Base-by-base conservation (phyloP, 1,140 invertebrate species). In the Drosophila ficusphila region DNA sequence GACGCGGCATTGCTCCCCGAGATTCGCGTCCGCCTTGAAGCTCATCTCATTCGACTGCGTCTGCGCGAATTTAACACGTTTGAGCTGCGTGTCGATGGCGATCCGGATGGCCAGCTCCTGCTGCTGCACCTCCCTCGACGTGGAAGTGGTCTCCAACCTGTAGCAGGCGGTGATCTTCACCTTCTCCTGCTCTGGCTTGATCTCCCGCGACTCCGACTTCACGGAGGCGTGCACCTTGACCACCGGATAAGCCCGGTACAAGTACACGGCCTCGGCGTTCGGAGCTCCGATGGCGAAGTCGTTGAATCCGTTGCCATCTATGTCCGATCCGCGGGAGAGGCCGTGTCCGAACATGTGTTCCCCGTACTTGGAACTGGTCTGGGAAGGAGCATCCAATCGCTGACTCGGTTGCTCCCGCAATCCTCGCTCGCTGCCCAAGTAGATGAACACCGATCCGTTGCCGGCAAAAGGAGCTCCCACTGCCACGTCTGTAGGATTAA, bases 391-490 rank as follows among this genome's bases (percentile, higher is more conserved):
- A 78, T 73, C 71, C 31, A 91, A 33, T 5, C 78, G 91, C 79
- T 95, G 94, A 41, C 93, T 92, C 12, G 90, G 91, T 36, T 92
- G 91, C 9, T 81, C 81, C 6, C 86, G 89, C 11, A 94, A 49
- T 8, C 95, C 95, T 8, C 93, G 89, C 16, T 89, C 88, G 25
- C 93, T 85, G 1, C 95, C 94, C 69, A 92, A 92, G 61, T 94
- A 95, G 56, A 96, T 93, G 56, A 95, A 95, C 6, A 96, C 93
- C 0, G 93, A 93, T 4, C 95, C 95, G 44, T 93, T 89, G 4
- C 79, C 90, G 68, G 95, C 94, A 89, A 94, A 95, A 0, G 95
- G 95, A 6, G 95, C 94, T 19, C 94, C 94, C 14, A 96, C 93
- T 7, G 94, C 95, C 31, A 96, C 86, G 81, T 95, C 95, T 93